Conservation (phyloP, 2,113 vertebrate species). For the Dipodomys spectabilis region DNA sequence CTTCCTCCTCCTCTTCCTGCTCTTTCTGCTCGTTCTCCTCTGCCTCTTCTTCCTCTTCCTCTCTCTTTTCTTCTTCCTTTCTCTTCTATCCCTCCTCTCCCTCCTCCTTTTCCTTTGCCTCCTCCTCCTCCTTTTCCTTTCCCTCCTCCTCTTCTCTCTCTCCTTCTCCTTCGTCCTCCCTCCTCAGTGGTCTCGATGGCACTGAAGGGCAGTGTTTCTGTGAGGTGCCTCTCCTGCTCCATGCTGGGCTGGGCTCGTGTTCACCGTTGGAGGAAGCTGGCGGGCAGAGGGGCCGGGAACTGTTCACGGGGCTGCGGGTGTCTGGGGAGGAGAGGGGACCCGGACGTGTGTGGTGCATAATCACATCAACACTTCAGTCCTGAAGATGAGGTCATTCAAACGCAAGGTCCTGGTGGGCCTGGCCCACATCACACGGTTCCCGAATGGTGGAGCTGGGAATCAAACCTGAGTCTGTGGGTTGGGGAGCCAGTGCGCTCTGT, state of each 20-base stretch:
- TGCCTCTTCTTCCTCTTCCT: no score
- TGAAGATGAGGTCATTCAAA: not conserved
- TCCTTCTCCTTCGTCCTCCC: no score
- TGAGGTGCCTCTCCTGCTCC: not conserved
- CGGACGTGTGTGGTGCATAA: not conserved
- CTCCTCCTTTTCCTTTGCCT: no score
- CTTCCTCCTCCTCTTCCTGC: no score
- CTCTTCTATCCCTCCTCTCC: not conserved
- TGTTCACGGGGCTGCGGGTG: no score
- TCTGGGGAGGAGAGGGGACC: no score
- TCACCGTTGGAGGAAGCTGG: not conserved
- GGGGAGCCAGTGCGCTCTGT: not conserved
- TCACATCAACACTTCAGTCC: not conserved
- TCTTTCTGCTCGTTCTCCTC: not conserved
- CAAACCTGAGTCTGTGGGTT: not conserved
- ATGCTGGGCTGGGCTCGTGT: not conserved
- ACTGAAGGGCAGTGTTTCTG: not conserved
- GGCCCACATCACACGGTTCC: not conserved
- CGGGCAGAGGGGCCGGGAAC: not conserved
- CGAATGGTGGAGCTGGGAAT: not conserved
- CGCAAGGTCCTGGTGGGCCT: not conserved
- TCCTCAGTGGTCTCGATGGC: not conserved
- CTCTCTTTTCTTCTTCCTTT: no score
- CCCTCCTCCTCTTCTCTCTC: no score
- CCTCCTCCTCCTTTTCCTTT: no score